Percentiles rank a stretch among this genome's conserved stretches.
Evolutionary conservation across 2,113 vertebrate species (phyloP).

Genomic region (Eidolon helvum): DNA sequence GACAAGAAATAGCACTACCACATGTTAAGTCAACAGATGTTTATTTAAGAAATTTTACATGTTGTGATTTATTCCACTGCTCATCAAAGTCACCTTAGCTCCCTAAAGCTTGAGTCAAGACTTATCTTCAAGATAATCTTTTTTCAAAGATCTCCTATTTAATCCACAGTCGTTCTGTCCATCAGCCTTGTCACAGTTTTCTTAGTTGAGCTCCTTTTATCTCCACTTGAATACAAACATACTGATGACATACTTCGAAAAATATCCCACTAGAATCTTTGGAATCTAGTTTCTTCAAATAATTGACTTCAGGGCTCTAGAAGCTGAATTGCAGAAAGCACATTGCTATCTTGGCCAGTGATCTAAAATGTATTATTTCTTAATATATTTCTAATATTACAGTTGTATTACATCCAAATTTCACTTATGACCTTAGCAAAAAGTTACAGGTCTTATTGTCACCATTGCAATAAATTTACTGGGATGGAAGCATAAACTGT

Average conservation of each 20-base stretch:
- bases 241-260: background rate
- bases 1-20: background rate
- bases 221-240: background rate
- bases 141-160: background rate
- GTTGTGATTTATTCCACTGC: background rate
- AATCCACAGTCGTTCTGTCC: background rate
- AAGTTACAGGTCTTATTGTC: conserved; percentile 77
- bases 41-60: background rate
- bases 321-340: background rate
- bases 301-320: background rate
- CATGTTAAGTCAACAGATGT: background rate
- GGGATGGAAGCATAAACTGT: conserved; percentile 68
- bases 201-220: background rate
- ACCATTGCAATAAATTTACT: conserved; percentile 55
- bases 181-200: background rate
- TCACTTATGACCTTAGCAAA: background rate
- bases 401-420: background rate
- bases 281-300: background rate
- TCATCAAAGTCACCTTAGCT: background rate
- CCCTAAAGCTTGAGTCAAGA: background rate
- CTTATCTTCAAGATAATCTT: background rate
- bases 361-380: accelerated
- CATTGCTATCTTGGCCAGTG: background rate
- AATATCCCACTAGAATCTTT: background rate
- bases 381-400: background rate